Evolutionary conservation across 2,888 invertebrate genomes (phyloP).

Genomic region (Nezara viridula): DNA sequence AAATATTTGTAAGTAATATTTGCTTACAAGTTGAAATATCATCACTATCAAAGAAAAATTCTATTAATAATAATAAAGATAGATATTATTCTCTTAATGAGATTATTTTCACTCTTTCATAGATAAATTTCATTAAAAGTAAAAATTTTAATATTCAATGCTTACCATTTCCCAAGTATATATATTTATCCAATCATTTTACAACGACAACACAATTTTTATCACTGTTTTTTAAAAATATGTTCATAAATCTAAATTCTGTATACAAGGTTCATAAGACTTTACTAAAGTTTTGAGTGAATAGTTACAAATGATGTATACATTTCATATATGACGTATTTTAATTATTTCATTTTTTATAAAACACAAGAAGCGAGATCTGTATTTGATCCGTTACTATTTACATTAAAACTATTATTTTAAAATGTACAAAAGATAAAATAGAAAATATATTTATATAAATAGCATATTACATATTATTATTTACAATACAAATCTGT

Average conservation of each 20-base stretch:
- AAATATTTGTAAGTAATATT: not conserved
- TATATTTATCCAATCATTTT: no score
- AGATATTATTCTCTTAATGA: not conserved
- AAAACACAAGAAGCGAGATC: conserved; percentile 3
- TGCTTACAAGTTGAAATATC: not conserved
- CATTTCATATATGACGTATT: not conserved
- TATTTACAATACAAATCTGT: conserved; percentile 19
- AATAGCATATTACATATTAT: not conserved
- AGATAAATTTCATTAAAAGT: not conserved
- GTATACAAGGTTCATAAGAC: not conserved
- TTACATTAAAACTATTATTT: conserved; percentile 36
- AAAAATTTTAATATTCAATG: not conserved
- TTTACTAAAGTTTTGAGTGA: not conserved
- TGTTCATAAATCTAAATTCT: not conserved
- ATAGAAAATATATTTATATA: conserved; percentile 37
- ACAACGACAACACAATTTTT: no score
- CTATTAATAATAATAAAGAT: not conserved
- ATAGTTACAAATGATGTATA: not conserved
- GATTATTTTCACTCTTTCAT: not conserved
- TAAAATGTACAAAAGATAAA: conserved; percentile 48
- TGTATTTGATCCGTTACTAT: not conserved
- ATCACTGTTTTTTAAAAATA: no score
- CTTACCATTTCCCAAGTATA: not conserved
- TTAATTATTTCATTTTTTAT: not conserved
- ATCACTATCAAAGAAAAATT: not conserved